Percentiles rank a stretch among this genome's conserved stretches.
Conservation (phyloP, 2,888 invertebrate species). For the Omphaloscelis lunosa region DNA sequence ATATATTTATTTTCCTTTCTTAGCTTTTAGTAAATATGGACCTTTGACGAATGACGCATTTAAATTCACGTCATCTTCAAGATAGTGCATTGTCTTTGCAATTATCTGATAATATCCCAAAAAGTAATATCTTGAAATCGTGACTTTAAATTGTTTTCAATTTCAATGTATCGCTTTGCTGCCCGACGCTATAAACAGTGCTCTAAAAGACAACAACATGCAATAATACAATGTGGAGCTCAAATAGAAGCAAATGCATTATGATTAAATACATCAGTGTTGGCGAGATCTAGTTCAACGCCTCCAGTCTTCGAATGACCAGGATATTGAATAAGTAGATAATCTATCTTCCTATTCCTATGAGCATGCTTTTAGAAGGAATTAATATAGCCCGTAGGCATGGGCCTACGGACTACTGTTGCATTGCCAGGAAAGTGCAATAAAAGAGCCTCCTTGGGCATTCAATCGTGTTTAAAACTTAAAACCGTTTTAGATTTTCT, state of each 20-base stretch:
- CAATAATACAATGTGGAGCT: conserved; percentile 11
- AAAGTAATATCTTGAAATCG: background rate
- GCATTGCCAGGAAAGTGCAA: background rate
- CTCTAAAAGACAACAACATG: conserved; percentile 29
- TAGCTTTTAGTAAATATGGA: conserved; percentile 10
- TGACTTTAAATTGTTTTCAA: background rate
- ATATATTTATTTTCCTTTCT: conserved; percentile 40
- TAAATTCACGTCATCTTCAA: background rate
- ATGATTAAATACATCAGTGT: conserved; percentile 33
- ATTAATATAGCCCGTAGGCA: background rate
- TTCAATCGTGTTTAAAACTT: background rate
- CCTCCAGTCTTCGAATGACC: conserved; percentile 31
- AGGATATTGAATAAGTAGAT: conserved; percentile 35
- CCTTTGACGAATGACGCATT: conserved; percentile 18
- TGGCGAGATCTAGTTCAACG: conserved; percentile 31
- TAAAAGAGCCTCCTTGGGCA: too few species aligned
- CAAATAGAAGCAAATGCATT: conserved; percentile 25
- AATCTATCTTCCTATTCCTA: background rate
- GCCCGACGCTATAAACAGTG: conserved; percentile 13
- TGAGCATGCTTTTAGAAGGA: background rate
- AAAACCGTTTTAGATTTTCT: background rate
- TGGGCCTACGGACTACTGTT: background rate
- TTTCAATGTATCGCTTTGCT: background rate
- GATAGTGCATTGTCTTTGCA: background rate
- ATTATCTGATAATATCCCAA: background rate